Percentiles rank a stretch among this genome's conserved stretches.
Conservation (phyloP, 2,113 vertebrate genomes). For the Microtus pennsylvanicus region DNA sequence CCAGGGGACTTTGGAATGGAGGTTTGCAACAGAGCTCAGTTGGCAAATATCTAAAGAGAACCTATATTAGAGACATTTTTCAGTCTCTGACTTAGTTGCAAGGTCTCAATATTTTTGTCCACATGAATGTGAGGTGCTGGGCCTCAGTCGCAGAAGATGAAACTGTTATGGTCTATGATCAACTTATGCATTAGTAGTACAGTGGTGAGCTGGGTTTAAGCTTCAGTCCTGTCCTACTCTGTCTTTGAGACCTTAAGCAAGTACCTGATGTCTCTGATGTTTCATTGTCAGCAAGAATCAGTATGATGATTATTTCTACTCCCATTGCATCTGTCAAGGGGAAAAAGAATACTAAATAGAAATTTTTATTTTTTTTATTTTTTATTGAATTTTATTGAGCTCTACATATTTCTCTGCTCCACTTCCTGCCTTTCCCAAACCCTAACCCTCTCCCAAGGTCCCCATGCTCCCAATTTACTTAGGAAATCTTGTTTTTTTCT, state of each 20-base stretch:
- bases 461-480: no score
- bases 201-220: not conserved
- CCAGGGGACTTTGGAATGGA: not conserved
- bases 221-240: not conserved
- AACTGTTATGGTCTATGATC: not conserved
- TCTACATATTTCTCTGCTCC: no score
- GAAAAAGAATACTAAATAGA: not conserved
- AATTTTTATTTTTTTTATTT: not conserved
- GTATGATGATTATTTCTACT: not conserved
- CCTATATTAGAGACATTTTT: not conserved
- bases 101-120: not conserved
- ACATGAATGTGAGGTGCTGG: not conserved
- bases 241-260: not conserved
- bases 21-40: constrained; percentile 3
- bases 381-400: no score
- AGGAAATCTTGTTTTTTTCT: no score
- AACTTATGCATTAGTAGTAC: not conserved
- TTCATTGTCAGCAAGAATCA: not conserved
- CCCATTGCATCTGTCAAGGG: fast-evolving
- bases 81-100: constrained; percentile 12
- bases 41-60: constrained; percentile 28
- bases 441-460: no score
- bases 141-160: not conserved
- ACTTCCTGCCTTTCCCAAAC: no score
- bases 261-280: not conserved